Conservation (phyloP, 2,888 invertebrate species). For the Caenorhabditis angaria region DNA sequence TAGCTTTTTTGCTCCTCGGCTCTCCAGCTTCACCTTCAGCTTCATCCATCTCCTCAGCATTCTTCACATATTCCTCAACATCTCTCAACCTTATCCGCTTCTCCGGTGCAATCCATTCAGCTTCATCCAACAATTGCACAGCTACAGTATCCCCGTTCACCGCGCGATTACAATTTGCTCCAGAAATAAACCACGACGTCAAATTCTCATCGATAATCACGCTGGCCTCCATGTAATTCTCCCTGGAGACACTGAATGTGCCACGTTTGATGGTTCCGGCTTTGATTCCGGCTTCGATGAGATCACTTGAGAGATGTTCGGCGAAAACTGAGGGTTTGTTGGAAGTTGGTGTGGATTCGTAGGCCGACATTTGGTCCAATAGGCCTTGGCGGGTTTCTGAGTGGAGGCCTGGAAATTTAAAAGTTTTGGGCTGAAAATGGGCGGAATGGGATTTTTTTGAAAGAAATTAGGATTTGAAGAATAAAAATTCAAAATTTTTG, state of each 20-base stretch:
- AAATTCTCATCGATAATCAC: slow-evolving; percentile 81
- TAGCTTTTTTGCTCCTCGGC: slow-evolving; percentile 47
- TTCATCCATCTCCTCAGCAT: slow-evolving; percentile 59
- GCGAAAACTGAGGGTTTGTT: slow-evolving; percentile 34
- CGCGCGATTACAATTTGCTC: slow-evolving; percentile 87
- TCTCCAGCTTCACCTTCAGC: slow-evolving; percentile 52
- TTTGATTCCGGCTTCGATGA: slow-evolving; percentile 84
- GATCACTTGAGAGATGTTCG: slow-evolving; percentile 83
- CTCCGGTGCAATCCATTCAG: slow-evolving; percentile 86
- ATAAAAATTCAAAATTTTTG: background rate
- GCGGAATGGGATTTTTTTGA: background rate
- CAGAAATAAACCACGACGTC: slow-evolving; percentile 73
- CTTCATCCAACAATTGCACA: slow-evolving; percentile 85
- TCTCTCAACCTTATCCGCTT: slow-evolving; percentile 26
- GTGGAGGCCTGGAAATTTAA: slow-evolving; percentile 45
- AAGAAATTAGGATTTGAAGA: background rate
- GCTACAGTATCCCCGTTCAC: slow-evolving; percentile 92
- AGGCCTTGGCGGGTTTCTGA: slow-evolving; percentile 79
- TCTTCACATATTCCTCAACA: slow-evolving; percentile 50
- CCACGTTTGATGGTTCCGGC: slow-evolving; percentile 83
- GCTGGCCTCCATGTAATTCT: slow-evolving; percentile 91
- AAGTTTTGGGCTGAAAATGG: background rate
- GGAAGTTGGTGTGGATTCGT: slow-evolving; percentile 28
- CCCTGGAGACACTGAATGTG: slow-evolving; percentile 85
- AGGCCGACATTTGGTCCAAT: slow-evolving; percentile 81